Percentiles rank a stretch among this genome's conserved stretches.
Evolutionary conservation across 2,797 vertebrate genomes (phyloP).

Genomic region (Botia kubotai): DNA sequence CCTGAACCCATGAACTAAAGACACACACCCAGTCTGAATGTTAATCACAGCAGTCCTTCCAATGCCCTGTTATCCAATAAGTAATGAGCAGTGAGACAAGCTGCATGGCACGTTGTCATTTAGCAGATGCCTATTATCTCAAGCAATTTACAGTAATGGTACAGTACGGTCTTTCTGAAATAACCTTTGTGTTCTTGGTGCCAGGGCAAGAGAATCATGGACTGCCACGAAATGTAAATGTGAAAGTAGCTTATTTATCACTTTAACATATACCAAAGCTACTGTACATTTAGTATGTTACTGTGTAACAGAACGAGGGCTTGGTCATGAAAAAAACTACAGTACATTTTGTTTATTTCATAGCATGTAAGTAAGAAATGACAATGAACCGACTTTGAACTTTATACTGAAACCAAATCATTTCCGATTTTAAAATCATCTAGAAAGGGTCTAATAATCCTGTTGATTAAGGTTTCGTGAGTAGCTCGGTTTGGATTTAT

Average conservation of each 20-base stretch:
- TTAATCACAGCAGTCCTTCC: conserved; percentile 27
- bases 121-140: conserved; percentile 21
- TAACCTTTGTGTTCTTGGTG: not conserved
- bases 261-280: not conserved
- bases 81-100: conserved; percentile 4
- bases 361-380: not conserved
- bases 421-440: not conserved
- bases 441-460: not conserved
- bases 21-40: conserved; percentile 34
- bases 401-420: too few relatives aligned
- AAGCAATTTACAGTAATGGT: conserved; percentile 10
- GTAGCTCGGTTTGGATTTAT: conserved; percentile 26
- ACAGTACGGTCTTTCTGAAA: conserved; percentile 9
- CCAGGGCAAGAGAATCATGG: not conserved
- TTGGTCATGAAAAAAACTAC: not conserved
- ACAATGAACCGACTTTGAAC: not conserved
- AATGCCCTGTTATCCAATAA: conserved; percentile 16
- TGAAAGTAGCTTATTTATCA: not conserved
- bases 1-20: not conserved
- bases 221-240: not conserved
- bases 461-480: conserved; percentile 7
- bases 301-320: too few relatives aligned
- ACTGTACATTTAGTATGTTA: not conserved
- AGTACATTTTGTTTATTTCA: not conserved
- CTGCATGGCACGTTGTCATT: conserved; percentile 11